A percentile compares a stretch with the other conserved stretches of the same genome.
These are phyloP conservation scores for Eupithecia insigniata DNA, from an alignment of 2,888 invertebrate genomes.

Conservation along the genomic window DNA sequence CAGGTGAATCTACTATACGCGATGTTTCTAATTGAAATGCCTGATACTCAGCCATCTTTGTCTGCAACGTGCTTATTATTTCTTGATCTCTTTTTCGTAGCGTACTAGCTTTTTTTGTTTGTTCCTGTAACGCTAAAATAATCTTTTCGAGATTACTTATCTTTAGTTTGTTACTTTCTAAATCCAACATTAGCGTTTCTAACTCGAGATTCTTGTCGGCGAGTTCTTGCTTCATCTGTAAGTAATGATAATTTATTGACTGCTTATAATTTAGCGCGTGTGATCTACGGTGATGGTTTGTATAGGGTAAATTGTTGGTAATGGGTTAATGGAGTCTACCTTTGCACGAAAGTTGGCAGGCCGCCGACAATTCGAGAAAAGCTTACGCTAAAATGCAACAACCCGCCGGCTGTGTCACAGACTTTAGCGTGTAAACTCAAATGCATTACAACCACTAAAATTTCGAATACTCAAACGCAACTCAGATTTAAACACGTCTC, in stretches of 20 bases:
- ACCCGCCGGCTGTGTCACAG: not conserved
- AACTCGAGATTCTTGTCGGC: constrained; percentile 70
- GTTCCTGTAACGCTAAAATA: constrained; percentile 71
- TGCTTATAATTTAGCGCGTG: not conserved
- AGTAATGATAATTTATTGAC: constrained; percentile 27
- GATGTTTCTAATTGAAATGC: constrained; percentile 50
- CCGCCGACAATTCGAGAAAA: not conserved
- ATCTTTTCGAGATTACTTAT: constrained; percentile 72
- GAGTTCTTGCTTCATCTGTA: constrained; percentile 64
- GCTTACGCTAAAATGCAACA: too few species aligned
- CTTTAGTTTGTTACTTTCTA: constrained; percentile 64
- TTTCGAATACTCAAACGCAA: too few species aligned
- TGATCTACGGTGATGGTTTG: not conserved
- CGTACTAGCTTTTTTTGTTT: constrained; percentile 56
- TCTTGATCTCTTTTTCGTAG: constrained; percentile 66
- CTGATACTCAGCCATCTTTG: constrained; percentile 61
- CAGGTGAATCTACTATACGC: constrained; percentile 53
- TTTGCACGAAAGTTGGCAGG: not conserved
- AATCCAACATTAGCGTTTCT: constrained; percentile 56
- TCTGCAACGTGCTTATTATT: constrained; percentile 59
- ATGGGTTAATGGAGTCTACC: too few species aligned
- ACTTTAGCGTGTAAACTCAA: too few species aligned
- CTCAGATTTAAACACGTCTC: too few species aligned
- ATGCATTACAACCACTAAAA: too few species aligned
- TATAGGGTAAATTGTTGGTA: not conserved